Percentiles rank a stretch among this genome's conserved stretches.
Evolutionary conservation across 1,140 invertebrate genomes (phyloP).

Genomic region (Papilio xuthus): DNA sequence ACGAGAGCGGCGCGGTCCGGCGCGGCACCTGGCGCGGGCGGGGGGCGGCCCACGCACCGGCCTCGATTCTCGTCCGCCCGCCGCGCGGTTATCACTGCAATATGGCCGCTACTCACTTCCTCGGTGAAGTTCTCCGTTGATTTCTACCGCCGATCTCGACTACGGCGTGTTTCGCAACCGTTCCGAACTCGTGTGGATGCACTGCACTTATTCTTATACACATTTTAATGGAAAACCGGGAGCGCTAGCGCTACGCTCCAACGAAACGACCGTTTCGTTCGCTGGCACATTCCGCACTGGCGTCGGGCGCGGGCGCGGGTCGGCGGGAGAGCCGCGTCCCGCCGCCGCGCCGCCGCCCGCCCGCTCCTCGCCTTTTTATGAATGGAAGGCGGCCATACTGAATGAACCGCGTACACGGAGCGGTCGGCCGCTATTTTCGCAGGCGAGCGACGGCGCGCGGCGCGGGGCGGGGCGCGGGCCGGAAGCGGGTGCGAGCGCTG

Average conservation of each 20-base stretch:
- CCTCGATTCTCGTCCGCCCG: conserved; percentile 81
- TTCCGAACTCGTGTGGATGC: conserved; percentile 82
- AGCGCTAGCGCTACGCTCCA: conserved; percentile 81
- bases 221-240: conserved; percentile 81
- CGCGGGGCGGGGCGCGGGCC: conserved; percentile 70
- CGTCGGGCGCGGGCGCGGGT: conserved; percentile 75
- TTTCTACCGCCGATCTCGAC: conserved; percentile 80
- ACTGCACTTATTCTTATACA: conserved; percentile 82
- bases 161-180: conserved; percentile 77
- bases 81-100: conserved; percentile 81
- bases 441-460: conserved; percentile 66
- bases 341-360: conserved; percentile 63
- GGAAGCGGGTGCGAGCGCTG: conserved; percentile 76
- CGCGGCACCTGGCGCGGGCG: conserved; percentile 79
- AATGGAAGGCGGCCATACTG: conserved; percentile 90
- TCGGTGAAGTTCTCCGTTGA: conserved; percentile 81
- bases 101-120: conserved; percentile 82
- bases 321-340: conserved; percentile 80
- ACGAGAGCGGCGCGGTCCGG: conserved; percentile 76
- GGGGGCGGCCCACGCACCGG: conserved; percentile 80
- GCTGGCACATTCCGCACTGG: conserved; percentile 82
- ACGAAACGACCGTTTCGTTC: conserved; percentile 84
- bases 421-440: conserved; percentile 80
- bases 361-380: conserved; percentile 86
- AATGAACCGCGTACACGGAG: conserved; percentile 83